These are phyloP conservation scores for Prinia subflava DNA, from an alignment of 2,113 vertebrate species.

Conservation along the genomic window DNA sequence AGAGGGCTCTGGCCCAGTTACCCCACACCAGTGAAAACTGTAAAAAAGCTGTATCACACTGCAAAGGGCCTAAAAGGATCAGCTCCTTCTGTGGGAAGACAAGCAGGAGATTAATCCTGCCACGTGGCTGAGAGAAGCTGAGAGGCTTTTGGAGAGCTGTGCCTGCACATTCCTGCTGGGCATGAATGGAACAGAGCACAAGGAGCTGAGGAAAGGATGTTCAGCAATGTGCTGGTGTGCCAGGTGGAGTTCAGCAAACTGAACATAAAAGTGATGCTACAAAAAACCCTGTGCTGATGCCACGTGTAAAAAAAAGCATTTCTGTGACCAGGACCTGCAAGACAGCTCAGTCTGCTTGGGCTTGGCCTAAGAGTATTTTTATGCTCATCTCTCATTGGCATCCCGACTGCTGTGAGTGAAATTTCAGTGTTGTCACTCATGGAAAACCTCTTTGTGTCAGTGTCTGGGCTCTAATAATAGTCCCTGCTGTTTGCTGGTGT, in stretches of 20 bases:
- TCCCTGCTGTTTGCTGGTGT: not conserved
- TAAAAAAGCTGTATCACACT: not conserved
- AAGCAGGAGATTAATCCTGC: not conserved
- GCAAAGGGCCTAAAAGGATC: not conserved
- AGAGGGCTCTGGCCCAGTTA: not conserved
- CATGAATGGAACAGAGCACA: not conserved
- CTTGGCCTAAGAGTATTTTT: not conserved
- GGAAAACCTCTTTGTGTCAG: not conserved
- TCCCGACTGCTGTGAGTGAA: not conserved
- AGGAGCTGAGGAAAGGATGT: not conserved
- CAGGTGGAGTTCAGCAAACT: not conserved
- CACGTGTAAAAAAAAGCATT: not conserved
- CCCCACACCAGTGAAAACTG: not conserved
- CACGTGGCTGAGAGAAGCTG: not conserved
- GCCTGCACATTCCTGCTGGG: not conserved
- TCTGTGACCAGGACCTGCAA: not conserved
- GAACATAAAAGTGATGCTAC: not conserved
- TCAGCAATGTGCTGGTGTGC: rapidly evolving
- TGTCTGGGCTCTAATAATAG: not conserved
- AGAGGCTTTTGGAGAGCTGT: not conserved
- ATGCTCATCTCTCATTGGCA: not conserved
- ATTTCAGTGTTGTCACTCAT: not conserved
- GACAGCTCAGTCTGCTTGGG: not conserved
- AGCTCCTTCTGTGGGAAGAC: not conserved
- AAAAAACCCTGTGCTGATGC: not conserved